Base-by-base conservation (phyloP, 2,797 vertebrate species). In the Myoxocephalus aenaeus region DNA sequence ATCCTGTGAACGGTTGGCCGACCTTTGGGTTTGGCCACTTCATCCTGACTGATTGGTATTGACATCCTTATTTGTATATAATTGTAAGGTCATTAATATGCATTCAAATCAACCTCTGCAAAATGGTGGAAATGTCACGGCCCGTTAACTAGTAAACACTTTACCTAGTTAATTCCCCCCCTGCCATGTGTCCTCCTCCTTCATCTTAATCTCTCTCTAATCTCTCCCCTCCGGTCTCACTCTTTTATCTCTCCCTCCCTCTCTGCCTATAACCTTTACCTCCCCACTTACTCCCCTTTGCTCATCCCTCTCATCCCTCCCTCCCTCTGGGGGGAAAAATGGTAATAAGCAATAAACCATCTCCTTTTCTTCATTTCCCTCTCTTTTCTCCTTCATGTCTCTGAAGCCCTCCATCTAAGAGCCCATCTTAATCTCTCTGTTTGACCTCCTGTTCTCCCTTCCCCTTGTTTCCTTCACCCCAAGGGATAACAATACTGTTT, bases 401-500 rank as follows among this genome's bases (percentile, higher is more conserved):
- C 36, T 29, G 25, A 58, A 57, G 18, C 14, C 12, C 22, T 73
- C 38, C 12, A 25, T 75, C 61, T 25, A 36, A 73, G n/a, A 36
- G 9, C 61, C 53, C 5, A 2, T 32, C 54, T 80, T 76, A 71
- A 68, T 72, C 62, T 73, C 68, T 76, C 64, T n/a, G 70, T 78
- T 73, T 81, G 73, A 84, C 80, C 58, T 72, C 74, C 53, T 29
- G 36, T 12, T 61, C 71, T 65, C 53, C 27, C 17, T 32, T 50
- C 25, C 57, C 64, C 68, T 20, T 20, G 38, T 69, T 74, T 46
- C 54, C 34, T 8, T 54, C 36, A n/a, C 62, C 53, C 64, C 38
- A 2, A 42, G 75, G 74, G 71, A 75, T 74, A 50, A 79, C 89
- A 87, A 86, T 34, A 40, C 75, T 89, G 56, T 91, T 89, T 81